Evolutionary conservation across 2,888 invertebrate species (phyloP).

Genomic region (Spialia ferax): DNA sequence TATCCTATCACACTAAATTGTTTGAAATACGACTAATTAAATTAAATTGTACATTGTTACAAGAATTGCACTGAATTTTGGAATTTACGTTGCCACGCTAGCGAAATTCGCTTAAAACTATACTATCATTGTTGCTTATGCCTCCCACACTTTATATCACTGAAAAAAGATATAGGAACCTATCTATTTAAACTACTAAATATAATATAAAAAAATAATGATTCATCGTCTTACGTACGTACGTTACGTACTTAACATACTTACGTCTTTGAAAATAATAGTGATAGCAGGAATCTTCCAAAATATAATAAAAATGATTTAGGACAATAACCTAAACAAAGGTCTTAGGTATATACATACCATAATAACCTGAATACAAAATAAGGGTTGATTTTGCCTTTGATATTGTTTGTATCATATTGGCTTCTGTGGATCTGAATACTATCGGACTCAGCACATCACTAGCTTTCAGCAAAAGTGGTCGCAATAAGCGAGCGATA

Average conservation of each 20-base stretch:
- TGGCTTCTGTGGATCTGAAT: slow-evolving; percentile 19
- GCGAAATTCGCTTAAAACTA: slow-evolving; percentile 24
- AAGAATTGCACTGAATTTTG: slow-evolving; percentile 33
- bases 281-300: too few species aligned
- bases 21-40: slow-evolving; percentile 34
- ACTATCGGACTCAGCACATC: slow-evolving; percentile 17
- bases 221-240: too few species aligned
- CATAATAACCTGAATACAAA: slow-evolving; percentile 20
- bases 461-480: slow-evolving; percentile 26
- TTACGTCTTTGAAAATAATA: too few species aligned
- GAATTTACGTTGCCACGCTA: slow-evolving; percentile 30
- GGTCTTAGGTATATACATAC: too few species aligned
- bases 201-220: too few species aligned
- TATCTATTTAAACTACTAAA: too few species aligned
- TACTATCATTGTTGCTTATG: slow-evolving; percentile 26
- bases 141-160: slow-evolving; percentile 14
- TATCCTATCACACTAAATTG: slow-evolving; percentile 27
- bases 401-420: slow-evolving; percentile 19
- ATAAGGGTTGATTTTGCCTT: slow-evolving; percentile 19
- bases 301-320: too few species aligned
- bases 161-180: too few species aligned
- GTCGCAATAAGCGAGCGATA: slow-evolving; percentile 32
- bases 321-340: not conserved
- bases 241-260: too few species aligned
- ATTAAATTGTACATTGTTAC: slow-evolving; percentile 30